These are phyloP conservation scores for Solea senegalensis DNA, from an alignment of 2,113 vertebrate species.

Conservation along the genomic window DNA sequence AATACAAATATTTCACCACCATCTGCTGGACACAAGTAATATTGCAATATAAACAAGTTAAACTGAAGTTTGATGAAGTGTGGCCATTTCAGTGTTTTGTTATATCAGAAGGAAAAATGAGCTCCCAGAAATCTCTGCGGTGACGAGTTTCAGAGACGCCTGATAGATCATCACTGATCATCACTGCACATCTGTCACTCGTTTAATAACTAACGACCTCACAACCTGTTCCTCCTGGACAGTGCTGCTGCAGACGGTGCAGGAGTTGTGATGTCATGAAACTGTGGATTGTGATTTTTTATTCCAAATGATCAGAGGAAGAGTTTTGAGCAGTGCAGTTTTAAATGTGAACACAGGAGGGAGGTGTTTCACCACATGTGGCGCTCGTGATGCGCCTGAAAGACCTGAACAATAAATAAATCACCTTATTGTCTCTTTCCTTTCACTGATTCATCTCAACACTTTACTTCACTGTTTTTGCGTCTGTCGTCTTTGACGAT, in stretches of 20 bases:
- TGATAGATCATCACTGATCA: too few species aligned
- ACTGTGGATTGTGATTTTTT: background rate
- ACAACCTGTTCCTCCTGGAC: too few species aligned
- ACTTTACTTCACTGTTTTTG: background rate
- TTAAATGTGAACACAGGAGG: conserved; percentile 24
- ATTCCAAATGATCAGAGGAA: background rate
- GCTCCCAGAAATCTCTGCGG: too few species aligned
- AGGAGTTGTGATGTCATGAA: background rate
- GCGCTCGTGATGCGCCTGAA: too few species aligned
- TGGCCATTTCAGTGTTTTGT: background rate
- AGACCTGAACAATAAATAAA: too few species aligned
- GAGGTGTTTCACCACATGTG: conserved; percentile 11
- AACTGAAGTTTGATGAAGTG: background rate
- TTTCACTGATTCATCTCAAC: background rate
- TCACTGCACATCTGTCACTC: too few species aligned
- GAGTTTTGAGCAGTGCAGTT: conserved; percentile 7
- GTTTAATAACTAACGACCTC: too few species aligned
- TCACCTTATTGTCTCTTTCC: too few species aligned
- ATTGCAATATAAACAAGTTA: background rate
- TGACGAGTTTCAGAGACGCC: too few species aligned
- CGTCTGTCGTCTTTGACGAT: background rate
- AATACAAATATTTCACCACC: background rate
- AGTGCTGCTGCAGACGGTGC: too few species aligned
- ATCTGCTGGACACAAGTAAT: conserved; percentile 11
- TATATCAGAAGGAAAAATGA: too few species aligned